These are phyloP conservation scores for Microdon myrmicae DNA, from an alignment of 2,888 invertebrate genomes.

Conservation along the genomic window DNA sequence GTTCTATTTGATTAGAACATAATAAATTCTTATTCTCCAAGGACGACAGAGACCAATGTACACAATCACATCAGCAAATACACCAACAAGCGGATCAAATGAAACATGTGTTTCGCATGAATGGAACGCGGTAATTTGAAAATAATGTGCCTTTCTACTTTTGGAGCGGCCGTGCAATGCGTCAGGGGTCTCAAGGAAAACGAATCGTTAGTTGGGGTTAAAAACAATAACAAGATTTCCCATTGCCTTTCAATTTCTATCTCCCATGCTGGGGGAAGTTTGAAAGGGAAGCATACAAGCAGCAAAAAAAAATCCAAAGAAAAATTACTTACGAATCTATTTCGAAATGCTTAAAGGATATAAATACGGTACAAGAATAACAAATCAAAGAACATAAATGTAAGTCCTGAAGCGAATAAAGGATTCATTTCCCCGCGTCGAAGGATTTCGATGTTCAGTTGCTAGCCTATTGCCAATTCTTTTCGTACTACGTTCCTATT, in stretches of 20 bases:
- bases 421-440: slow-evolving; percentile 18
- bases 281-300: too few species aligned
- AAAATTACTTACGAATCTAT: slow-evolving; percentile 38
- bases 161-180: slow-evolving; percentile 16
- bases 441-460: slow-evolving; percentile 21
- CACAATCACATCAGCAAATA: slow-evolving; percentile 3
- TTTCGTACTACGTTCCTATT: too few species aligned
- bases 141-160: slow-evolving; percentile 38
- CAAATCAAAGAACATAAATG: slow-evolving; percentile 14
- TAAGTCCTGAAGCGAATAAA: slow-evolving; percentile 14
- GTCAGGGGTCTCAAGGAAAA: slow-evolving; percentile 9
- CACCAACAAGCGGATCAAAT: slow-evolving; percentile 19
- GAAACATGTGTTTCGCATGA: slow-evolving; percentile 44
- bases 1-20: slow-evolving; percentile 37
- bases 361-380: slow-evolving; percentile 2
- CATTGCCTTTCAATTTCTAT: slow-evolving; percentile 15
- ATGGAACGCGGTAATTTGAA: slow-evolving; percentile 39
- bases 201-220: slow-evolving; percentile 21
- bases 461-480: neutral
- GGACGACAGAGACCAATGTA: slow-evolving; percentile 13
- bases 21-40: slow-evolving; percentile 31
- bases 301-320: too few species aligned
- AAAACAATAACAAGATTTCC: slow-evolving; percentile 36
- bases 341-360: slow-evolving; percentile 15
- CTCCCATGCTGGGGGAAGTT: slow-evolving; percentile 1